Evolutionary conservation across 2,888 invertebrate species (phyloP).

Genomic region (Neuroscelio doddi): DNA sequence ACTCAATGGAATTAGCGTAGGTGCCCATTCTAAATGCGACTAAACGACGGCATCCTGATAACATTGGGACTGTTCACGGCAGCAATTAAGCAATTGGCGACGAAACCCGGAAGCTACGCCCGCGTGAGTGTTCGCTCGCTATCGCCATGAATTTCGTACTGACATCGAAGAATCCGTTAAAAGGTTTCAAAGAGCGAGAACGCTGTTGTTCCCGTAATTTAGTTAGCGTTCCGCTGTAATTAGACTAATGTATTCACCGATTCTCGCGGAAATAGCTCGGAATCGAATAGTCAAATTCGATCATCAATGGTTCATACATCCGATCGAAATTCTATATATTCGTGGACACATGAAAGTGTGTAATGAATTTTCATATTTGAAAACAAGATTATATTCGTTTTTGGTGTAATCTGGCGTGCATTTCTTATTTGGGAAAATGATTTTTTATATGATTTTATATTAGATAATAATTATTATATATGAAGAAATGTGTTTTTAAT

Average conservation of each 20-base stretch:
- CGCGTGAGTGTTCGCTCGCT: slow-evolving; percentile 22
- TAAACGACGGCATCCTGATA: slow-evolving; percentile 71
- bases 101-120: slow-evolving; percentile 56
- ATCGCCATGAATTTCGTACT: slow-evolving; percentile 28
- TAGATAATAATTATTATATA: too few relatives aligned
- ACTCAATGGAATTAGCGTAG: slow-evolving; percentile 60
- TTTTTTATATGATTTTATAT: too few relatives aligned
- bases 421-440: too few relatives aligned
- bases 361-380: too few relatives aligned
- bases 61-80: slow-evolving; percentile 53
- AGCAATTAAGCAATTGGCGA: slow-evolving; percentile 68
- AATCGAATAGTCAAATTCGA: too few relatives aligned
- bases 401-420: too few relatives aligned
- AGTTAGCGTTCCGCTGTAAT: slow-evolving; percentile 18
- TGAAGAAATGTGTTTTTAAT: too few relatives aligned
- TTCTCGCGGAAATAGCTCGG: background rate
- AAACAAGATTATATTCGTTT: too few relatives aligned
- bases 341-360: too few relatives aligned
- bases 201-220: slow-evolving; percentile 22
- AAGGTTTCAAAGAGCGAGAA: slow-evolving; percentile 23
- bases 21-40: slow-evolving; percentile 61
- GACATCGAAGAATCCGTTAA: slow-evolving; percentile 26
- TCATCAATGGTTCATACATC: too few relatives aligned
- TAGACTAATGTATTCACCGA: slow-evolving; percentile 18
- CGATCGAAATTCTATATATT: too few relatives aligned